phyloP scores from a whole-genome alignment of 2,797 vertebrate genomes.

The Lagodon rhomboides region DNA sequence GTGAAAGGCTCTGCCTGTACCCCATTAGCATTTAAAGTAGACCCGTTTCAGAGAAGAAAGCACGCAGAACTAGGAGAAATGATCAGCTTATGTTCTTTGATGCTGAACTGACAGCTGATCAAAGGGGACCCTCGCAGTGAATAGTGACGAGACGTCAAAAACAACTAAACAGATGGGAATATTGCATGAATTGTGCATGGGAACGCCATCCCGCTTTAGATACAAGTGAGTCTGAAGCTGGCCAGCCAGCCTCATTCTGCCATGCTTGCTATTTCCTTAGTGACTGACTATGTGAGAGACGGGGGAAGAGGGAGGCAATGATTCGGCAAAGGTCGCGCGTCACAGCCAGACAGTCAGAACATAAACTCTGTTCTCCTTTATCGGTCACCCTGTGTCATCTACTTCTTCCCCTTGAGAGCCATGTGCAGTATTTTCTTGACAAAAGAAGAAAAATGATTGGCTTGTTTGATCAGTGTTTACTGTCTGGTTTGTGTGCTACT shows the following conservation, averaged over 20 bases:
- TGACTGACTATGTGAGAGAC: constrained; percentile 40
- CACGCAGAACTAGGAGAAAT: constrained; percentile 5
- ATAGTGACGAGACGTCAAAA: constrained; percentile 16
- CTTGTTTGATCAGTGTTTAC: constrained; percentile 7
- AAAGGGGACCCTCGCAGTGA: not conserved
- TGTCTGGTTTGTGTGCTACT: constrained; percentile 4
- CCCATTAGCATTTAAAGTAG: constrained; percentile 54
- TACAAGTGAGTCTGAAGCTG: constrained; percentile 42
- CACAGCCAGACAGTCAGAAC: constrained; percentile 27
- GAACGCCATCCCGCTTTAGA: constrained; percentile 33
- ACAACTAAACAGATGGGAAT: not conserved
- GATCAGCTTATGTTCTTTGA: constrained; percentile 17
- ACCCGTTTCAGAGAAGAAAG: constrained; percentile 13
- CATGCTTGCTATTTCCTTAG: constrained; percentile 53
- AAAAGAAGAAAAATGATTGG: not conserved
- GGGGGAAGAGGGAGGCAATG: constrained; percentile 45
- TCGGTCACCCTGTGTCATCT: not conserved
- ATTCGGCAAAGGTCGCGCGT: constrained; percentile 59
- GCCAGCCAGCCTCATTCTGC: constrained; percentile 66
- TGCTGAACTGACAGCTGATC: constrained; percentile 28
- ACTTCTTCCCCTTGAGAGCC: not conserved
- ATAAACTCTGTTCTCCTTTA: constrained; percentile 11
- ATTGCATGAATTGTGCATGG: constrained; percentile 19
- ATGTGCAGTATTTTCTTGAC: not conserved
- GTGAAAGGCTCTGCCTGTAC: constrained; percentile 28